Base-by-base conservation (phyloP, 2,797 vertebrate genomes). In the Staurois parvus region DNA sequence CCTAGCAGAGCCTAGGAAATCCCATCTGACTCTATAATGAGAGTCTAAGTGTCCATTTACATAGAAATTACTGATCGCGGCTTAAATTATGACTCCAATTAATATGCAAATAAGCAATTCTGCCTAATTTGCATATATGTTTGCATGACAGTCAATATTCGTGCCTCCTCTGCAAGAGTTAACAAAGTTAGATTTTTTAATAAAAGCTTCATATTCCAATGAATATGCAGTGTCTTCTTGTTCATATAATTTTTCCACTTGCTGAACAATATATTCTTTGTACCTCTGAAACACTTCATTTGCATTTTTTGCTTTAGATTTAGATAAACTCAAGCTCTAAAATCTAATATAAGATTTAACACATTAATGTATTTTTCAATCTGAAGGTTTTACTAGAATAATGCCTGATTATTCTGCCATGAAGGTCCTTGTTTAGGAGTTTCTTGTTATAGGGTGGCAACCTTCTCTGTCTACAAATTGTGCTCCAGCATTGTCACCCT, bases 51-150 rank as follows among this genome's bases (percentile, higher is more conserved):
- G 79, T 81, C 79, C 69, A 81, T 81, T 81, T 81, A 81, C 79
- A 81, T 81, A 81, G 79, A 81, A 81, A 81, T 81, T 81, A 81
- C 79, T 34, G 26, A 72, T 73, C 69, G 69, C 15, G 69, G 29
- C 72, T 81, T 81, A 81, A 81, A 81, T 81, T 81, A 81, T 81
- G 69, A 64, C 69, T 81, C 79, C 79, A 81, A 81, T 81, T 81
- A 81, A 81, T 81, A 81, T 81, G 79, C 79, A 81, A 81, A 81
- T 81, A 40, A 73, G 79, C 79, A 81, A 73, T 73, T 34, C 17
- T 12, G 28, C n/a, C 69, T 81, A 59, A 81, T 81, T 81, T 72
- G 69, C 79, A 81, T 81, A 80, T 80, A 72, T 72, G 68, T 81
- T 73, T 81, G 79, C 68, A 42, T 81, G 68, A 29, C 48, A 72